A percentile compares a stretch with the other conserved stretches of the same genome.
Evolutionary conservation across 2,113 vertebrate genomes (phyloP).

Genomic region (Trinectes maculatus): DNA sequence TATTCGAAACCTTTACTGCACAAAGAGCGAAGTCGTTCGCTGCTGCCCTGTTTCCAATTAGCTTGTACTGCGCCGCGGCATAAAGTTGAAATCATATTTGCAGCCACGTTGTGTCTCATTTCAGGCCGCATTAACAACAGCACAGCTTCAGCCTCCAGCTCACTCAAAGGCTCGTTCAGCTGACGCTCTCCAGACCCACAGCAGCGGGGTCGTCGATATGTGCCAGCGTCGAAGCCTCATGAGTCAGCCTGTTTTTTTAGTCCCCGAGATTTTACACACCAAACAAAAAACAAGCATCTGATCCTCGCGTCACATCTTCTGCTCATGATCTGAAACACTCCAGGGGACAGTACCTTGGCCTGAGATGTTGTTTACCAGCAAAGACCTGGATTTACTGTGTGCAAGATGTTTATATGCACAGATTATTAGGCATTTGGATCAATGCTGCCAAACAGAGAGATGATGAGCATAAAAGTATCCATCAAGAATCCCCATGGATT

Average conservation of each 20-base stretch:
- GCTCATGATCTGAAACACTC: conserved; percentile 26
- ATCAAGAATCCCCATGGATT: conserved; percentile 8
- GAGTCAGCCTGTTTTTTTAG: conserved; percentile 46
- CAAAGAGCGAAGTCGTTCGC: conserved; percentile 18
- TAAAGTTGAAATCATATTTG: conserved; percentile 34
- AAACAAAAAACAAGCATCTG: conserved; percentile 38
- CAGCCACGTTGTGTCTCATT: conserved; percentile 42
- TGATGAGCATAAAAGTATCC: conserved; percentile 5
- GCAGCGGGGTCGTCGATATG: conserved; percentile 26
- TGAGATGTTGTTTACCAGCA: conserved; percentile 9
- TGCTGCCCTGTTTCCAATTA: conserved; percentile 36
- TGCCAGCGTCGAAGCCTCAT: conserved; percentile 36
- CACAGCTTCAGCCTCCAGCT: conserved; percentile 37
- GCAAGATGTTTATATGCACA: neutral
- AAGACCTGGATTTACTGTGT: conserved; percentile 5
- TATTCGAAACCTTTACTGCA: conserved; percentile 22
- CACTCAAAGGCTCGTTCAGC: conserved; percentile 45
- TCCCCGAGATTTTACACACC: conserved; percentile 27
- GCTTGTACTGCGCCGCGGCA: conserved; percentile 17
- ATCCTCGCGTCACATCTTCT: conserved; percentile 35
- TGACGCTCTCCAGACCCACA: conserved; percentile 51
- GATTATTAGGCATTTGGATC: conserved; percentile 3
- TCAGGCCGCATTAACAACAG: conserved; percentile 44
- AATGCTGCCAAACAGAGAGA: neutral
- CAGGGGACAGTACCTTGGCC: conserved; percentile 2